Conservation (phyloP, 2,797 vertebrate species). For the Enteromius fasciolatus region DNA sequence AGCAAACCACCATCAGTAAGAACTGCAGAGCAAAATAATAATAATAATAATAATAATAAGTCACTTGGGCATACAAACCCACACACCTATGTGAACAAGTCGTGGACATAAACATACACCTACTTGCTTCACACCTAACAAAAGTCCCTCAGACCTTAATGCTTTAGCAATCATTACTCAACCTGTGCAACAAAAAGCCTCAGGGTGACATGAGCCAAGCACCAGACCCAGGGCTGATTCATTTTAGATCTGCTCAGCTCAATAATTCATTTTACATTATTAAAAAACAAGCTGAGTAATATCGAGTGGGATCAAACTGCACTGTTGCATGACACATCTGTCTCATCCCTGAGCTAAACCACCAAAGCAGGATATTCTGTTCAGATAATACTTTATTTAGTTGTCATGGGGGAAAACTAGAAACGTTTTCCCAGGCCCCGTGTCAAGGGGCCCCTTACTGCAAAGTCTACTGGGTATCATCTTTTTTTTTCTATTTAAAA, state of each 20-base stretch:
- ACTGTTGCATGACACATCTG: conserved; percentile 1
- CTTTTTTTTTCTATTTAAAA: no score
- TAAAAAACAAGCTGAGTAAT: conserved; percentile 28
- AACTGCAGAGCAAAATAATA: conserved; percentile 13
- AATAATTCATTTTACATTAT: conserved; percentile 37
- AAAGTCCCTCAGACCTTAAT: background rate
- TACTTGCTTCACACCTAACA: conserved; percentile 5
- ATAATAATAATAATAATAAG: conserved; percentile 6
- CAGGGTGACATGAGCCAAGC: background rate
- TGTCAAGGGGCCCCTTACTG: background rate
- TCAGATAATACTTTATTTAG: background rate
- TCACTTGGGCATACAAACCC: conserved; percentile 14
- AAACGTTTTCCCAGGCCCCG: background rate
- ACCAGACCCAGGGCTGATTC: conserved; percentile 35
- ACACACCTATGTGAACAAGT: conserved; percentile 27
- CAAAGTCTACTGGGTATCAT: background rate
- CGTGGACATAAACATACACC: conserved; percentile 16
- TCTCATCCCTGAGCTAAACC: background rate
- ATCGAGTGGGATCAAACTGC: conserved; percentile 7
- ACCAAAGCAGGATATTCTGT: background rate
- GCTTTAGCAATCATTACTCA: conserved; percentile 36
- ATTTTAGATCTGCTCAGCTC: conserved; percentile 31
- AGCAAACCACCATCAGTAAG: background rate
- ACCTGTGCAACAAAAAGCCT: conserved; percentile 16
- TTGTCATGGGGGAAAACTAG: background rate